phyloP scores from a whole-genome alignment of 2,113 vertebrate genomes.

The Corythaixoides concolor region DNA sequence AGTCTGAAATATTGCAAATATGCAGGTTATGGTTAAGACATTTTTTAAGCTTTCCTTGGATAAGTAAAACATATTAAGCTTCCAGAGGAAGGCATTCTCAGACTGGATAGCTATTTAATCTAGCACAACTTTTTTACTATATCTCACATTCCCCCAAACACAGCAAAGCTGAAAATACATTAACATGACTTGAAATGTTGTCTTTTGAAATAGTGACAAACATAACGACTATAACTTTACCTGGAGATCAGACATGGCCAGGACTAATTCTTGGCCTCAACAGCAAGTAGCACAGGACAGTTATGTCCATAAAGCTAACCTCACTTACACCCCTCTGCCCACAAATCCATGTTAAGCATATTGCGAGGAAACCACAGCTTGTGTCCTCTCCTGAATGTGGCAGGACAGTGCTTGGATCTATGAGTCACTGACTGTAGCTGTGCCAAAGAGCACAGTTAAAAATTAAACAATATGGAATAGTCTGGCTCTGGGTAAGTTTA shows the following conservation, averaged over 20 bases:
- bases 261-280: background rate
- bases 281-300: background rate
- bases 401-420: background rate
- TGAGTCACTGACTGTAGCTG: background rate
- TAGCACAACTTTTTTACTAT: background rate
- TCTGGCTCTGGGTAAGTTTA: background rate
- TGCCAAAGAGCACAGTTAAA: background rate
- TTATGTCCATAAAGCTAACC: background rate
- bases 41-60: background rate
- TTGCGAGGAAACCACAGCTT: background rate
- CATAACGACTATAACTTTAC: background rate
- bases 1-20: background rate
- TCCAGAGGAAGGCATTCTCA: background rate
- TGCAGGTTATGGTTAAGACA: background rate
- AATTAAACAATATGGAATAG: background rate
- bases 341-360: background rate
- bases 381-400: background rate
- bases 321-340: background rate
- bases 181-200: background rate
- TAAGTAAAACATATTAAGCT: background rate
- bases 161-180: background rate
- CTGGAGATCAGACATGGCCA: background rate
- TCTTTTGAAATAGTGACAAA: background rate
- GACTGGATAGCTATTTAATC: background rate
- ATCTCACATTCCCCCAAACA: background rate